Base-by-base conservation (phyloP, 1,140 invertebrate genomes). In the Schmidtea mediterranea region DNA sequence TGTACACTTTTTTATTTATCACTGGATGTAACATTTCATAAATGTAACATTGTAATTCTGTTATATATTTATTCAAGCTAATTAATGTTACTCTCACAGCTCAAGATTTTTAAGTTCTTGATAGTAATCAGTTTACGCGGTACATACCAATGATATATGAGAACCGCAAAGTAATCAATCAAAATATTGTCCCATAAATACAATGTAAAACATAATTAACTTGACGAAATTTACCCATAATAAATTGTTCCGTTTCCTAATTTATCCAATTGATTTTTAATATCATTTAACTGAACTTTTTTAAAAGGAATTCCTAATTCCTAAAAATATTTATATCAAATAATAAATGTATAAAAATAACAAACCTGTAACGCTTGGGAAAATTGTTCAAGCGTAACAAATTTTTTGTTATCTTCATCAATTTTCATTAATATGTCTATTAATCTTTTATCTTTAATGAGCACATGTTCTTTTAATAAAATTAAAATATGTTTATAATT, bases 401-500 rank as follows among this genome's bases (percentile, higher is more conserved):
- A 54, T 15, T 56, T 49, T 1, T 49, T 50, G 9, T 53, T 54
- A 18, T 59, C 53, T 18, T 54, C 41, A 52, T 64, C 60, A 49
- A 59, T 61, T 49, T 54, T 52, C 24, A 56, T 53, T n/a, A 64
- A 52, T 19, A 59, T 57, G 26, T 62, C 59, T 8, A 63, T 18
- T 5, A 62, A 46, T 22, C 58, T 50, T 46, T 55, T 52, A 43
- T 64, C 61, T 39, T 63, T 64, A 9, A 64, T 56, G 8, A 63
- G 52, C 13, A 64, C 57, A 48, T 62, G 60, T 46, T 63, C 56
- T 37, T 61, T 51, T 9, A 63, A 48, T 21, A 65, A 54, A 2
- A 64, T 40, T 13, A 65, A 53, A 9, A 60, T 60, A 10, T 49
- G 52, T 26, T 56, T 52, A 1, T 56, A 55, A 51, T 63, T 58